A percentile compares a stretch with the other conserved stretches of the same genome.
Evolutionary conservation across 2,888 invertebrate species (phyloP).

Genomic region (Trichopoda pennipes): DNA sequence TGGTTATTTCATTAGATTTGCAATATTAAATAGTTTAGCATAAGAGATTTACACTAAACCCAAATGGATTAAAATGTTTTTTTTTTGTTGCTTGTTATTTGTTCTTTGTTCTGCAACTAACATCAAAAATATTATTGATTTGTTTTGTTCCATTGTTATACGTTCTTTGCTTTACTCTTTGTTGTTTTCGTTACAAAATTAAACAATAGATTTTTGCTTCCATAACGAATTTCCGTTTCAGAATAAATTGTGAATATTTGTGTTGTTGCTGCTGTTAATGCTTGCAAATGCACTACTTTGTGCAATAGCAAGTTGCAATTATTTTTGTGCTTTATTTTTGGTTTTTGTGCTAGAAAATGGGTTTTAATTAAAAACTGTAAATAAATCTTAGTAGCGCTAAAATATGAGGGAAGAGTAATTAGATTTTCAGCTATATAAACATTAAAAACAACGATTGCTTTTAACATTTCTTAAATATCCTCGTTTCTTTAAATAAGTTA

Average conservation of each 20-base stretch:
- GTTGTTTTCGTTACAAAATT: constrained; percentile 16
- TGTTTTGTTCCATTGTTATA: constrained; percentile 40
- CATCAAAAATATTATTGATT: constrained; percentile 44
- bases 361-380: constrained; percentile 57
- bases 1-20: background rate
- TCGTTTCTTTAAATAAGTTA: constrained; percentile 1
- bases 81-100: background rate
- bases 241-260: too few relatives aligned
- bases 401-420: constrained; percentile 1
- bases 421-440: constrained; percentile 2
- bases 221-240: background rate
- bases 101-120: background rate
- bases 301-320: constrained; percentile 42
- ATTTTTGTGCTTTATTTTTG: constrained; percentile 26
- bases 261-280: constrained; percentile 10
- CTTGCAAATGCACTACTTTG: constrained; percentile 34
- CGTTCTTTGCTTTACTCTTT: background rate
- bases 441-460: background rate
- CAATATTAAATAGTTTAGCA: too few relatives aligned
- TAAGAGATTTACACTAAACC: too few relatives aligned
- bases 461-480: background rate
- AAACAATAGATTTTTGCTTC: constrained; percentile 51
- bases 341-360: constrained; percentile 50
- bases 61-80: background rate
- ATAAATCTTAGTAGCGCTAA: constrained; percentile 42